phyloP scores from a whole-genome alignment of 2,797 vertebrate species.

The Amazona ochrocephala region DNA sequence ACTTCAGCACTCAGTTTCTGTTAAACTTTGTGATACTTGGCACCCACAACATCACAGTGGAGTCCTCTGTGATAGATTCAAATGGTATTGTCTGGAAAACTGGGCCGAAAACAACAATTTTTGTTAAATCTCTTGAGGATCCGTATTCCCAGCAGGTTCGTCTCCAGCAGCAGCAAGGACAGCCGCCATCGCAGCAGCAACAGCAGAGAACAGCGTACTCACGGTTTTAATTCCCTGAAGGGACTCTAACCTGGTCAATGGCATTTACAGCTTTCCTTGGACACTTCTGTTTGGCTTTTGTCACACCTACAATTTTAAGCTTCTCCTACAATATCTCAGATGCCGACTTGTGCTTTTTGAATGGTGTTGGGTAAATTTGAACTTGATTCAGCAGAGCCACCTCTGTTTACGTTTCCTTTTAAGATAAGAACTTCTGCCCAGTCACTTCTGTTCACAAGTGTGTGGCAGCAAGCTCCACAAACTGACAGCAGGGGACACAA shows the following conservation, averaged over 20 bases:
- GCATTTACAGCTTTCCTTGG: background rate
- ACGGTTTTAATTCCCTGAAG: conserved; percentile 79
- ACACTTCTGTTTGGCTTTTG: background rate
- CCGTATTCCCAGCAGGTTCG: conserved; percentile 95
- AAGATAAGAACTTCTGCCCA: background rate
- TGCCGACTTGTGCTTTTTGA: background rate
- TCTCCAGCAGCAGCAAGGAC: conserved; percentile 89
- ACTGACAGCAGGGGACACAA: background rate
- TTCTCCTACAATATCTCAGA: background rate
- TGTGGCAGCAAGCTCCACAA: background rate
- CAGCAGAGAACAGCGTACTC: conserved; percentile 85
- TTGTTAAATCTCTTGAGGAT: conserved; percentile 95
- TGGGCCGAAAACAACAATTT: conserved; percentile 91
- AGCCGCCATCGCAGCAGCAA: conserved; percentile 75
- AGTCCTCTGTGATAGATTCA: conserved; percentile 94
- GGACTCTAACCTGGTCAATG: background rate
- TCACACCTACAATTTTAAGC: background rate
- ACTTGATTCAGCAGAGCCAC: background rate
- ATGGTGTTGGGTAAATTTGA: background rate
- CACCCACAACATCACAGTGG: conserved; percentile 91
- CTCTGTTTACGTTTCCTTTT: background rate
- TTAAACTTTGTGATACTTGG: conserved; percentile 93
- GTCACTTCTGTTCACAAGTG: background rate
- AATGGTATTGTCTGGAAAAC: conserved; percentile 95
- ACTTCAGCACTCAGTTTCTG: conserved; percentile 98